Evolutionary conservation across 2,888 invertebrate genomes (phyloP).

Genomic region (Drosophila mercatorum): DNA sequence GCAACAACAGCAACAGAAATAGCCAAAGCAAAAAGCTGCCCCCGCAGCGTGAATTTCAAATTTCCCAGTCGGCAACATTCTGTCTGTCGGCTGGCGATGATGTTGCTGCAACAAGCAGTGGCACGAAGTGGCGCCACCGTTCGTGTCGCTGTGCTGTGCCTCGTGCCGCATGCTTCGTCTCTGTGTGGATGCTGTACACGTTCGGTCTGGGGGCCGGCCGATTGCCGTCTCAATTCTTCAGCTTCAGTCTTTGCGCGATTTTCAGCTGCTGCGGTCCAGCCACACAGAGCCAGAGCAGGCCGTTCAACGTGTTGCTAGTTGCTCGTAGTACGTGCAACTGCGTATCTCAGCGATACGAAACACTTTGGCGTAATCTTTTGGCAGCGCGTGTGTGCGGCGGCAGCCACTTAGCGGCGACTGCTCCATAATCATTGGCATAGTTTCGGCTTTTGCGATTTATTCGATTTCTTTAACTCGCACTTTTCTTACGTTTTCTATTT

Average conservation of each 20-base stretch:
- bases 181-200: conserved; percentile 33
- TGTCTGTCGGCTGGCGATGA: conserved; percentile 45
- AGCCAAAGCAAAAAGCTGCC: conserved; percentile 48
- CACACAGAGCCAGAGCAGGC: conserved; percentile 10
- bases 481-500: neutral
- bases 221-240: conserved; percentile 36
- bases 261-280: conserved; percentile 78
- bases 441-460: neutral
- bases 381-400: conserved; percentile 36
- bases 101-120: conserved; percentile 66
- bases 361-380: conserved; percentile 38
- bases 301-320: conserved; percentile 19
- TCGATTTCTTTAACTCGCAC: neutral
- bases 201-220: conserved; percentile 17
- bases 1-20: conserved; percentile 35
- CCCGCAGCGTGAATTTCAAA: conserved; percentile 56
- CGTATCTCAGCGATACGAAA: conserved; percentile 5
- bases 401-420: conserved; percentile 5
- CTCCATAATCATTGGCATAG: conserved; percentile 9
- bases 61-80: conserved; percentile 64
- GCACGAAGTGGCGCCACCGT: conserved; percentile 27
- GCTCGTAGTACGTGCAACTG: conserved; percentile 23
- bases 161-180: conserved; percentile 14
- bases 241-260: conserved; percentile 84
- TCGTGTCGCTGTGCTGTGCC: conserved; percentile 2